These are phyloP conservation scores for Microplitis mediator DNA, from an alignment of 1,140 invertebrate species.

Conservation along the genomic window DNA sequence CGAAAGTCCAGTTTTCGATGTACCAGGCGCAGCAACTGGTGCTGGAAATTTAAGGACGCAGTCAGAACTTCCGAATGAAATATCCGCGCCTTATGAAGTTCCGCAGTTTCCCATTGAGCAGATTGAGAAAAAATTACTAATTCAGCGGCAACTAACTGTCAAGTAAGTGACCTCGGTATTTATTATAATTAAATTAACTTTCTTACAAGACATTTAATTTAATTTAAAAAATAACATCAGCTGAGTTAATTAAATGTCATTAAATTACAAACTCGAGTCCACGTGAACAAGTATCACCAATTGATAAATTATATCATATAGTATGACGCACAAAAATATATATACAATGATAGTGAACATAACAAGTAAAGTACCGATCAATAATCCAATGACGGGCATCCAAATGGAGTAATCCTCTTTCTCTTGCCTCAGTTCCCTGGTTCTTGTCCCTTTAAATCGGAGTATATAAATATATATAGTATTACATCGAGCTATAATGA, in stretches of 20 bases:
- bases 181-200: too few species aligned
- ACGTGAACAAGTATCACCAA: background rate
- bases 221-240: background rate
- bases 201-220: background rate
- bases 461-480: background rate
- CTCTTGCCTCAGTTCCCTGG: background rate
- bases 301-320: background rate
- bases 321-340: too few species aligned
- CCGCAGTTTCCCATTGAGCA: constrained; percentile 97
- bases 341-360: background rate
- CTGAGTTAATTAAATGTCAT: constrained; percentile 14
- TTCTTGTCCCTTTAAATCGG: background rate
- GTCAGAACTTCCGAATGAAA: constrained; percentile 79
- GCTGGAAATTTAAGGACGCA: constrained; percentile 46
- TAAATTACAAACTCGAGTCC: constrained; percentile 2
- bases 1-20: constrained; percentile 56
- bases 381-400: constrained; percentile 35
- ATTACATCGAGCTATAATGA: background rate
- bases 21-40: constrained; percentile 40
- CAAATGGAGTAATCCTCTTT: background rate
- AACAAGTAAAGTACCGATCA: constrained; percentile 32
- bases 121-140: constrained; percentile 89
- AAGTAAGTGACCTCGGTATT: constrained; percentile 69
- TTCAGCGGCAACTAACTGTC: constrained; percentile 88
- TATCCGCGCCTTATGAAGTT: constrained; percentile 93